These are phyloP conservation scores for Esox niger DNA, from an alignment of 2,113 vertebrate species.

Conservation along the genomic window DNA sequence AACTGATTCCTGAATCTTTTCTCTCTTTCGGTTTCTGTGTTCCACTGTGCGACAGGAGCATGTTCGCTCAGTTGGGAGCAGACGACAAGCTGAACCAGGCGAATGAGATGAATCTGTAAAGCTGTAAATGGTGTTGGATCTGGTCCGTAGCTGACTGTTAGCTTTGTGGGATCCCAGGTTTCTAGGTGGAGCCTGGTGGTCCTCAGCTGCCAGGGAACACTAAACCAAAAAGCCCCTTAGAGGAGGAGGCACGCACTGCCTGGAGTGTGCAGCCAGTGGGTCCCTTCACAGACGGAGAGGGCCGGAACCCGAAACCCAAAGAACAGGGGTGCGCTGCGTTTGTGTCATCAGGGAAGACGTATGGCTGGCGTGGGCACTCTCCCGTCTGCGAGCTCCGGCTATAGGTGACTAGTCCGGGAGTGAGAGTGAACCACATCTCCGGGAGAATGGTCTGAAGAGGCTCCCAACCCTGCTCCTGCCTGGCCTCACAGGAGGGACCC, in stretches of 20 bases:
- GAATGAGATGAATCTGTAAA: conserved; percentile 17
- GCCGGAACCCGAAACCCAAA: conserved; percentile 10
- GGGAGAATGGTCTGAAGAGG: conserved; percentile 40
- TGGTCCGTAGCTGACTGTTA: background rate
- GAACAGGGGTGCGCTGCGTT: conserved; percentile 40
- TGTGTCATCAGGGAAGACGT: conserved; percentile 54
- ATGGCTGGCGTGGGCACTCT: conserved; percentile 43
- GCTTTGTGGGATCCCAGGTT: conserved; percentile 22
- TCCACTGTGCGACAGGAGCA: conserved; percentile 18
- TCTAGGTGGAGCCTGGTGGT: conserved; percentile 45
- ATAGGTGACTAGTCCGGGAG: conserved; percentile 23
- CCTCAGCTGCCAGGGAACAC: conserved; percentile 12
- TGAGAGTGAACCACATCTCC: conserved; percentile 13
- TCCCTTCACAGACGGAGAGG: conserved; percentile 20
- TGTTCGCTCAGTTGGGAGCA: conserved; percentile 28
- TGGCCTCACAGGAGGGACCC: conserved; percentile 33
- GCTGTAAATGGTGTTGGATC: conserved; percentile 30
- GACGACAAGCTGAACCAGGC: conserved; percentile 4
- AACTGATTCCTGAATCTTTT: conserved; percentile 17
- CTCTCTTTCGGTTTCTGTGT: conserved; percentile 18
- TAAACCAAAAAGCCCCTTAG: conserved; percentile 21
- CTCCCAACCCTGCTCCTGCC: conserved; percentile 20
- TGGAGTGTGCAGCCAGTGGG: conserved; percentile 21
- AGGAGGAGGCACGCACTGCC: conserved; percentile 44
- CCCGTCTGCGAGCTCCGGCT: conserved; percentile 23